These are phyloP conservation scores for Cyclina sinensis DNA, from an alignment of 1,140 invertebrate species.

Conservation along the genomic window DNA sequence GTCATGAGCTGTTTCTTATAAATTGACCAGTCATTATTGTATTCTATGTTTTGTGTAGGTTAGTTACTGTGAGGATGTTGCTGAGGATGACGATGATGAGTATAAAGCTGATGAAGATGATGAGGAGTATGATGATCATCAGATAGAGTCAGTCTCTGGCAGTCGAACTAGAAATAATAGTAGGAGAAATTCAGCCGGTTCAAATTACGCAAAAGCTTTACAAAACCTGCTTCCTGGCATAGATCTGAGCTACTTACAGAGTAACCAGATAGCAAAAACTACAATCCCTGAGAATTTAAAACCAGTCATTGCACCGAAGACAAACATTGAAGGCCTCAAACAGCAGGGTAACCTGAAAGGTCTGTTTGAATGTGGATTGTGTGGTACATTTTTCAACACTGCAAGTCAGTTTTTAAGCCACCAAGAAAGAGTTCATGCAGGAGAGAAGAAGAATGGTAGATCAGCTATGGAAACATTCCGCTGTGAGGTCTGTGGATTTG, in stretches of 20 bases:
- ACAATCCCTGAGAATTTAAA: neutral
- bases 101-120: conserved; percentile 59
- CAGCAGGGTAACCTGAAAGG: conserved; percentile 38
- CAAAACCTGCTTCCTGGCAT: conserved; percentile 41
- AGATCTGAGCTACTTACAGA: conserved; percentile 24
- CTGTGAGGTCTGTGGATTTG: conserved; percentile 59
- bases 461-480: conserved; percentile 62
- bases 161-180: neutral
- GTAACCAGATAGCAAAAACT: neutral
- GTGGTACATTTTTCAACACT: conserved; percentile 58
- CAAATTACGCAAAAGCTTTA: conserved; percentile 26
- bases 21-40: too few relatives aligned
- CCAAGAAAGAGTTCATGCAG: conserved; percentile 34
- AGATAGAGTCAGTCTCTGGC: neutral
- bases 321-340: neutral
- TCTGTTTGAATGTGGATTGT: conserved; percentile 63
- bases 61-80: conserved; percentile 54
- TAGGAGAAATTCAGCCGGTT: neutral
- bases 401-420: conserved; percentile 58
- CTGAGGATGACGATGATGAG: conserved; percentile 51
- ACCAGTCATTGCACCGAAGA: neutral
- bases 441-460: conserved; percentile 20
- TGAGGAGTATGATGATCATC: conserved; percentile 49
- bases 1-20: too few relatives aligned
- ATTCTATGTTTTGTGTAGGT: conserved; percentile 50